Evolutionary conservation across 2,113 vertebrate species (phyloP), one percentile per base, ranked within the genome.

Genomic region (Suncus etruscus): DNA sequence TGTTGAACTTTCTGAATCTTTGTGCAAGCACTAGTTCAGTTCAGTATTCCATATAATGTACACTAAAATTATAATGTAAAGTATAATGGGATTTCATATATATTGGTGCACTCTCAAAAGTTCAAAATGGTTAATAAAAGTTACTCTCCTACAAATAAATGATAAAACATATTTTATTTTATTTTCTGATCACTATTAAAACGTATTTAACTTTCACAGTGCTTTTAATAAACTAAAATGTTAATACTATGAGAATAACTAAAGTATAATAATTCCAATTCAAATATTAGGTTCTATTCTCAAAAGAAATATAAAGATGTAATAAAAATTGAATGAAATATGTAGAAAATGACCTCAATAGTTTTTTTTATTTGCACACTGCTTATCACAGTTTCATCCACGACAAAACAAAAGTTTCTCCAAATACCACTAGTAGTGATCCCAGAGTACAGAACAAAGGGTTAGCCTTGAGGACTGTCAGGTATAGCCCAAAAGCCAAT

Each of bases 71-170:
- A 51, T 45, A 79, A 29, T 89, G 50, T 83, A 9, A 45, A 11
- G 58, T 51, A 63, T 25, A 61, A 80, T 69, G 3, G 29, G 1
- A n/a, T 81, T 22, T 72, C 66, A 76, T 47, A 7, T 29, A 69
- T 87, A 27, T 69, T 14, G 74, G 10, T 75, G n/a, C 11, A 72
- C 22, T 68, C 20, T 92, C 47, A 76, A 80, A 66, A 81, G 5
- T 77, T 91, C 48, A 89, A 75, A 91, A 8, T 29, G 12, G 3
- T 87, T 91, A 77, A 68, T 65, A 85, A 81, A 70, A 15, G 84
- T 72, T 16, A 48, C 3, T 79, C 29, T 32, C n/a, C 51, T 39
- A 22, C 76, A 61, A 58, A 39, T 7, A 24, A 47, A 5, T 79
- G 27, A 45, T 74, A 66, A 63, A 5, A 3, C 48, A 8, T 31